A percentile compares a stretch with the other conserved stretches of the same genome.
phyloP scores from a whole-genome alignment of 2,888 invertebrate species.

The Phorcus lineatus region DNA sequence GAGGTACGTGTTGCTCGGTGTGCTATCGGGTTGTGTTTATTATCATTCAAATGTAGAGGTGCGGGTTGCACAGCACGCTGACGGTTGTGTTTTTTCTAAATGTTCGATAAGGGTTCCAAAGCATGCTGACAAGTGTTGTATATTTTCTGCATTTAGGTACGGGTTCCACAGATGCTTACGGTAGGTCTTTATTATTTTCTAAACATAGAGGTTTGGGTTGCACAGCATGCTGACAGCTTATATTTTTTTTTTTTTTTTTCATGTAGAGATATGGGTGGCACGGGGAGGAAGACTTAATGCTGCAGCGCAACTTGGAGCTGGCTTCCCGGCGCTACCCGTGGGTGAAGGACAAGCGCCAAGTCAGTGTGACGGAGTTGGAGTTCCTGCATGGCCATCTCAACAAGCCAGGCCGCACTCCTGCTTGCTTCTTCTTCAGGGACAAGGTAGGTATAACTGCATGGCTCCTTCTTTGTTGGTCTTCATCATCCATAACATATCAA shows the following conservation, averaged over 20 bases:
- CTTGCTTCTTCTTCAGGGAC: slow-evolving; percentile 66
- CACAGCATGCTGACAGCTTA: not conserved
- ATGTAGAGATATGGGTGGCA: slow-evolving; percentile 72
- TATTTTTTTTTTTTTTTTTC: not conserved
- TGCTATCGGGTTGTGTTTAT: too few species aligned
- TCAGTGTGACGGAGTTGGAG: slow-evolving; percentile 72
- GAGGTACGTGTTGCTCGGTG: too few species aligned
- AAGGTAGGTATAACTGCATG: slow-evolving; percentile 49
- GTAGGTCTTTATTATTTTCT: not conserved
- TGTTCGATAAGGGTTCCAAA: too few species aligned
- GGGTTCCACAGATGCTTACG: not conserved
- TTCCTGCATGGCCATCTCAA: slow-evolving; percentile 71
- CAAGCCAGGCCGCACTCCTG: slow-evolving; percentile 64
- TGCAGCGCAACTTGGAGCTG: slow-evolving; percentile 70
- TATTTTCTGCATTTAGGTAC: too few species aligned
- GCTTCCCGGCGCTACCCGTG: slow-evolving; percentile 64
- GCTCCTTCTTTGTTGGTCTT: too few species aligned
- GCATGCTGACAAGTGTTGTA: not conserved
- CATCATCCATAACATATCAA: too few species aligned
- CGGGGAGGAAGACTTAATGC: slow-evolving; percentile 57
- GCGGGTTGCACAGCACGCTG: too few species aligned
- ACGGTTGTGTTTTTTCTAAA: too few species aligned
- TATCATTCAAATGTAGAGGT: too few species aligned
- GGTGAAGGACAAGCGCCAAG: slow-evolving; percentile 61
- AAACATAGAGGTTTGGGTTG: too few species aligned